Evolutionary conservation across 2,797 vertebrate genomes (phyloP), one percentile per base, ranked within the genome.

Genomic region (Bothrops alternatus): DNA sequence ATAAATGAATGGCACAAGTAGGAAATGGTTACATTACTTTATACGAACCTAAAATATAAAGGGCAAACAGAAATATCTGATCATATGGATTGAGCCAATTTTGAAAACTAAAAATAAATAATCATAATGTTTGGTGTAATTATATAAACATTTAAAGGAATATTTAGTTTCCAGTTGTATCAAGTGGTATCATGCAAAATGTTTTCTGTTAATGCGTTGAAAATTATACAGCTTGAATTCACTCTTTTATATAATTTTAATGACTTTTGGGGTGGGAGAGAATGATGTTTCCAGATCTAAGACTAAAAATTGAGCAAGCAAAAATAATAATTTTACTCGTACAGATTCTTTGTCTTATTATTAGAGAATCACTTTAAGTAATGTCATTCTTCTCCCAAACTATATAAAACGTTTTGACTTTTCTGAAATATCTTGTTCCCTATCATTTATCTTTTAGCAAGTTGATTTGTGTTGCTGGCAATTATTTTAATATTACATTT

Each of bases 11-110:
- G 69, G 6, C 69, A 73, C 69, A 73, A 37, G 32, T 73, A 93
- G 95, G 57, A 65, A 60, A 56, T 95, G 93, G 92, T 87, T 87
- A n/a, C 53, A n/a, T 87, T 73, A 65, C 23, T 56, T 57, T 25
- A 86, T 63, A 53, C 0, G 7, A 87, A 10, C 7, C 32, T n/a
- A 86, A 56, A 91, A 91, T 65, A 63, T 55, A 60, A 55, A 42
- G 28, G 61, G 28, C 42, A 47, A 87, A 57, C 11, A 73, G 86
- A 87, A 91, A 57, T 86, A 86, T 87, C 61, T 69, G n/a, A 91
- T 91, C 87, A 91, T 47, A 87, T 23, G 25, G 86, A 28, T 47
- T 88, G 16, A n/a, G 50, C 26, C 23, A 91, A 56, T 69, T 37
- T 56, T 37, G 60, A 91, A 91, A 25, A 55, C 50, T 65, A 91